Percentiles rank a stretch among this genome's conserved stretches.
Conservation (phyloP, 2,113 vertebrate genomes). For the Theropithecus gelada region DNA sequence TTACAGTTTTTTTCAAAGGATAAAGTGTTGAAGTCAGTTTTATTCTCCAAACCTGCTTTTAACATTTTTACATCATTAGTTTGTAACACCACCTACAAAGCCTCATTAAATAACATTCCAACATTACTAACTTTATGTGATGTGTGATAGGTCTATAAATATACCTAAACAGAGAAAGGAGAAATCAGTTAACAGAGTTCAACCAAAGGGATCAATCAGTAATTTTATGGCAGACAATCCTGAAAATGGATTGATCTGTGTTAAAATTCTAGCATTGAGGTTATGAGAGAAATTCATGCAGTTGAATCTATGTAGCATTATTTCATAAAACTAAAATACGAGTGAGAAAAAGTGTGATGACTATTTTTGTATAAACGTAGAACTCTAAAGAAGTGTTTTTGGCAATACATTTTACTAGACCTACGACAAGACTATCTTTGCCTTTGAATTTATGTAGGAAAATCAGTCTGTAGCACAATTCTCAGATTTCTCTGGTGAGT, state of each 20-base stretch:
- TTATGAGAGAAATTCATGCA: not conserved
- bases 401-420: not conserved
- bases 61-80: not conserved
- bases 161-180: not conserved
- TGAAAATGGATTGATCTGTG: not conserved
- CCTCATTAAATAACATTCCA: not conserved
- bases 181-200: not conserved
- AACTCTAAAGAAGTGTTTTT: constrained; percentile 22
- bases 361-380: constrained; percentile 19
- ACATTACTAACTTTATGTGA: not conserved
- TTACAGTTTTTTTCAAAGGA: not conserved
- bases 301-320: not conserved
- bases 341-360: constrained; percentile 14
- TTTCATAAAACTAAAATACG: not conserved
- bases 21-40: not conserved
- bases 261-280: not conserved
- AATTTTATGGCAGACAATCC: not conserved
- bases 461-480: not conserved
- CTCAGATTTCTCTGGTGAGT: not conserved
- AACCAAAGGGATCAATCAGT: not conserved
- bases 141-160: constrained; percentile 25
- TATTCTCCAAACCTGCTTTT: not conserved
- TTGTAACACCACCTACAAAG: not conserved
- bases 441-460: not conserved
- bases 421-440: not conserved